Percentiles rank a stretch among this genome's conserved stretches.
Evolutionary conservation across 2,113 vertebrate genomes (phyloP).

Genomic region (Prietella phreatophila): DNA sequence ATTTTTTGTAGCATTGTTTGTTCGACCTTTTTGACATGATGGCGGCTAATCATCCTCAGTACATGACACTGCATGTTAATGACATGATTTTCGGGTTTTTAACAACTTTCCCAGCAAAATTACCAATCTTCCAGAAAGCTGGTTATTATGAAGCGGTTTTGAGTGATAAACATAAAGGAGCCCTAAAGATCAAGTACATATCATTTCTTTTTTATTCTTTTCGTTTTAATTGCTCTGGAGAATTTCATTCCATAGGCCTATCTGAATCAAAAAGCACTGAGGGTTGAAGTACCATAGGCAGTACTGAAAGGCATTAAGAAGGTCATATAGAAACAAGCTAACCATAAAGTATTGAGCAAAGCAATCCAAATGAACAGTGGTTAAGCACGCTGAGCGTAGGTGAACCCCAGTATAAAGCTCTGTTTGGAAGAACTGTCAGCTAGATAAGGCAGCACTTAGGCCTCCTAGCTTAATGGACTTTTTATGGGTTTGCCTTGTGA

Average conservation of each 20-base stretch:
- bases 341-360: conserved; percentile 10
- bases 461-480: conserved; percentile 97
- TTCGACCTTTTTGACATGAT: not conserved
- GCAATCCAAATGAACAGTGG: conserved; percentile 13
- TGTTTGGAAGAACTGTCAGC: conserved; percentile 94
- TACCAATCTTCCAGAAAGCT: not conserved
- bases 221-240: not conserved
- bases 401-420: conserved; percentile 80
- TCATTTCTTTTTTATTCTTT: not conserved
- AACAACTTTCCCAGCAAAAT: not conserved
- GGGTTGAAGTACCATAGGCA: not conserved
- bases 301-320: not conserved
- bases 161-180: not conserved
- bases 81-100: not conserved
- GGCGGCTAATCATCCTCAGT: not conserved
- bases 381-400: conserved; percentile 24
- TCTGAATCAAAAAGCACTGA: not conserved
- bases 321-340: conserved; percentile 21
- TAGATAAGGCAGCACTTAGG: conserved; percentile 90
- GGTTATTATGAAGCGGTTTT: not conserved
- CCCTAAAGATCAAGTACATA: not conserved
- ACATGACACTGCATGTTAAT: not conserved
- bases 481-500: conserved; percentile 89
- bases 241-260: not conserved
- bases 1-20: not conserved